These are phyloP conservation scores for Rhizomys pruinosus DNA, from an alignment of 2,113 vertebrate genomes.

Conservation along the genomic window DNA sequence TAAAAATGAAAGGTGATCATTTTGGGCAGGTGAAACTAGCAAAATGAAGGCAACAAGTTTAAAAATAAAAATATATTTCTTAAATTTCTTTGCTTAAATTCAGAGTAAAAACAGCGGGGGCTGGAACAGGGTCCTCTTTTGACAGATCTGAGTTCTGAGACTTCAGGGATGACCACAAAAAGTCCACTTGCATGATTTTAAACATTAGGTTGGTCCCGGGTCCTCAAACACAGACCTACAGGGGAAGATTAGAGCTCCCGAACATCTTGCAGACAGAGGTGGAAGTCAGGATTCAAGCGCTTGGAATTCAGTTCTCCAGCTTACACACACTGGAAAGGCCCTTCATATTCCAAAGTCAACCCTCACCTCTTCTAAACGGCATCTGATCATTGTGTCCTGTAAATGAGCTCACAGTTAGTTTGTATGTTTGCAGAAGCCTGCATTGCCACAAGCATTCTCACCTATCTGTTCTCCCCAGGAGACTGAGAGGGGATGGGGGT, in stretches of 20 bases:
- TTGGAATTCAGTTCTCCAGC: neutral
- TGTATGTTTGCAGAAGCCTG: neutral
- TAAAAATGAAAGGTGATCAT: slow-evolving; percentile 1
- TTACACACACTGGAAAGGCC: neutral
- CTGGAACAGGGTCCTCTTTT: neutral
- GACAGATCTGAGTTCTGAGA: neutral
- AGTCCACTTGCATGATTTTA: neutral
- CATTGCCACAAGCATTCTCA: neutral
- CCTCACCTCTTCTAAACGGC: slow-evolving; percentile 15
- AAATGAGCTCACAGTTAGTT: slow-evolving; percentile 14
- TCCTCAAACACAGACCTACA: neutral
- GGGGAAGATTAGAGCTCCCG: neutral
- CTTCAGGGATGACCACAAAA: neutral
- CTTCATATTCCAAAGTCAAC: neutral
- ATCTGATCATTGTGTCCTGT: neutral
- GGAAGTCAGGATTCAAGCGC: neutral
- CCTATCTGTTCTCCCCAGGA: neutral
- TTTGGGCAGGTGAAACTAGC: slow-evolving; percentile 48
- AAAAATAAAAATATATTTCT: slow-evolving; percentile 43
- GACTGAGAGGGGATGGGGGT: neutral
- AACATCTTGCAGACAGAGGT: neutral
- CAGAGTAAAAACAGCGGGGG: neutral
- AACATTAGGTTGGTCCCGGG: neutral
- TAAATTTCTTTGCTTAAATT: slow-evolving; percentile 52
- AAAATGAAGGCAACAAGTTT: neutral